Percentiles rank a stretch among this genome's conserved stretches.
These are phyloP conservation scores for Drosophila prolongata DNA, from an alignment of 2,888 invertebrate genomes.

Conservation along the genomic window DNA sequence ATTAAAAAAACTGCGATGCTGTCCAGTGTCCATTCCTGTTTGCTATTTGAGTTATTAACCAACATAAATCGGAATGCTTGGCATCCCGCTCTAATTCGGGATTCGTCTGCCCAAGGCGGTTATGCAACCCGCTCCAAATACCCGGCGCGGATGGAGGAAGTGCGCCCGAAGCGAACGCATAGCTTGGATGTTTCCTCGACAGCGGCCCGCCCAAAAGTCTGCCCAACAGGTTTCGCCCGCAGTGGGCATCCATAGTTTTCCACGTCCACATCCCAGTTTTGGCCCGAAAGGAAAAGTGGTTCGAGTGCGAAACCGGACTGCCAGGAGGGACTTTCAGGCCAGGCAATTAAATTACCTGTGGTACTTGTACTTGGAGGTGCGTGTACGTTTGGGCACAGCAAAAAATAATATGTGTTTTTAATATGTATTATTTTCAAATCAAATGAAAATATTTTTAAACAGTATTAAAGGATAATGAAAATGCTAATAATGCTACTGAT, in stretches of 20 bases:
- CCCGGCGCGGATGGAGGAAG: slow-evolving; percentile 14
- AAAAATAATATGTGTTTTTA: not conserved
- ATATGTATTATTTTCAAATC: not conserved
- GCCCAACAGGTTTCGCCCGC: slow-evolving; percentile 29
- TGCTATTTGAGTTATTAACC: slow-evolving; percentile 13
- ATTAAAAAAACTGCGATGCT: too few species aligned
- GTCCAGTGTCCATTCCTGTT: not conserved
- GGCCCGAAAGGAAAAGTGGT: slow-evolving; percentile 37
- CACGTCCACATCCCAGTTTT: slow-evolving; percentile 13
- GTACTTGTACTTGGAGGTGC: slow-evolving; percentile 30
- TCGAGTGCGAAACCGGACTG: slow-evolving; percentile 33
- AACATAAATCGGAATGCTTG: slow-evolving; percentile 21
- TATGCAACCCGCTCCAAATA: slow-evolving; percentile 22
- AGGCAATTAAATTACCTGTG: slow-evolving; percentile 14
- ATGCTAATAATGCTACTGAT: too few species aligned
- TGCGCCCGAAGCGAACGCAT: slow-evolving; percentile 14
- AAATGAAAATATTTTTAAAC: too few species aligned
- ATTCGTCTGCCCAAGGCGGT: not conserved
- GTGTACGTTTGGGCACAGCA: slow-evolving; percentile 15
- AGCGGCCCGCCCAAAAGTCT: slow-evolving; percentile 12
- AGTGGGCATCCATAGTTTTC: slow-evolving; percentile 1
- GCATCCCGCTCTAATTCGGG: slow-evolving; percentile 4
- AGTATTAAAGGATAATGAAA: too few species aligned
- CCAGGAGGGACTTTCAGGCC: slow-evolving; percentile 29
- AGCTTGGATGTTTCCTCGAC: slow-evolving; percentile 15